Evolutionary conservation across 2,888 invertebrate genomes (phyloP).

Genomic region (Caenorhabditis sp.): DNA sequence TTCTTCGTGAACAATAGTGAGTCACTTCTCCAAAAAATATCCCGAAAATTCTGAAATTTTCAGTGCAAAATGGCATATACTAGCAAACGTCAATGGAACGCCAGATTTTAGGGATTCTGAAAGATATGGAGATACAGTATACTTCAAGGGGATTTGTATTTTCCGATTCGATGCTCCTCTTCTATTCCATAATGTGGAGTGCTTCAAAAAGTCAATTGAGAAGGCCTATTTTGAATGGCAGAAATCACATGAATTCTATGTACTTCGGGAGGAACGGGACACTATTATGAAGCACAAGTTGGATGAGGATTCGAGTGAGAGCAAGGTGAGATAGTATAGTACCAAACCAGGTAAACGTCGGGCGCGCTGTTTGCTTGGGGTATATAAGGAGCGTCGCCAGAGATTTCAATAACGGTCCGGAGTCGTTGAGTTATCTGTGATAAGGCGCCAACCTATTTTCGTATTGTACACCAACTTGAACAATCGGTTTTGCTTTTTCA

Average conservation of each 20-base stretch:
- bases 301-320: background rate
- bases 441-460: no score
- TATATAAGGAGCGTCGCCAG: no score
- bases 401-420: no score
- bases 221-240: slow-evolving; percentile 54
- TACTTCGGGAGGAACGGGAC: slow-evolving; percentile 44
- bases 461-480: no score
- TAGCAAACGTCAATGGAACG: slow-evolving; percentile 66
- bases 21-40: background rate
- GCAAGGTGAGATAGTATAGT: background rate
- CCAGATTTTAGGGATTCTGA: slow-evolving; percentile 65
- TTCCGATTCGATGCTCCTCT: slow-evolving; percentile 74
- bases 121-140: slow-evolving; percentile 57
- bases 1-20: slow-evolving; percentile 69
- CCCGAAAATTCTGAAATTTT: background rate
- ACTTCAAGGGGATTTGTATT: slow-evolving; percentile 72
- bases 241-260: slow-evolving; percentile 51
- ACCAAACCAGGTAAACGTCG: no score
- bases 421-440: no score
- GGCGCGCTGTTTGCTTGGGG: no score
- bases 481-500: no score
- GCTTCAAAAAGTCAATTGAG: slow-evolving; percentile 47
- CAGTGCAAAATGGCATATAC: slow-evolving; percentile 68
- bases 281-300: background rate
- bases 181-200: slow-evolving; percentile 74